phyloP scores from a whole-genome alignment of 2,113 vertebrate species.

The Tyrannus savana region DNA sequence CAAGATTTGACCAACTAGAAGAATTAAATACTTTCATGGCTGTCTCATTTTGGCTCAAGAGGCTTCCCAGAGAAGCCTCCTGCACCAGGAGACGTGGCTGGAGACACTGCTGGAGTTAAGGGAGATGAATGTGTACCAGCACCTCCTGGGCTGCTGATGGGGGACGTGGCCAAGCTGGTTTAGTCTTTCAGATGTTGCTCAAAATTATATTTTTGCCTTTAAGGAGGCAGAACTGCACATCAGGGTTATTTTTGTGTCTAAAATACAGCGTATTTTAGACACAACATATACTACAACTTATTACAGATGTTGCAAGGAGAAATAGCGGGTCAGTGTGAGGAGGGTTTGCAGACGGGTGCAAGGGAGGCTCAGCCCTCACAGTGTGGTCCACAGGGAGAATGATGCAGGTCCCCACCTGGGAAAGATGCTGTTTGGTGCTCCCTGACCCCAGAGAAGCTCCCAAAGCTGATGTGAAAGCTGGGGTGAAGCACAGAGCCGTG shows the following conservation, averaged over 20 bases:
- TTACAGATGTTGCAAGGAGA: neutral
- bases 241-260: neutral
- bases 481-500: neutral
- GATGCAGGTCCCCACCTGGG: neutral
- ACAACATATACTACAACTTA: too few relatives aligned
- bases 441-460: fast-evolving
- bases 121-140: fast-evolving
- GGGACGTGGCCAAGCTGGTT: neutral
- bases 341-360: neutral
- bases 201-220: neutral
- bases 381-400: fast-evolving
- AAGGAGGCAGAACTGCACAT: neutral
- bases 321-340: fast-evolving
- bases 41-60: neutral
- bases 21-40: neutral
- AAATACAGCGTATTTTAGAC: too few relatives aligned
- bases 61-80: neutral
- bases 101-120: neutral
- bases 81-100: neutral
- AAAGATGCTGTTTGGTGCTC: fast-evolving
- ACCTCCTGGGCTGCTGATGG: neutral
- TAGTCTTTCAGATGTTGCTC: neutral
- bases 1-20: neutral
- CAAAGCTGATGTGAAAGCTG: neutral
- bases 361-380: neutral